Evolutionary conservation across 2,888 invertebrate genomes (phyloP).

Genomic region (Polyploca ridens): DNA sequence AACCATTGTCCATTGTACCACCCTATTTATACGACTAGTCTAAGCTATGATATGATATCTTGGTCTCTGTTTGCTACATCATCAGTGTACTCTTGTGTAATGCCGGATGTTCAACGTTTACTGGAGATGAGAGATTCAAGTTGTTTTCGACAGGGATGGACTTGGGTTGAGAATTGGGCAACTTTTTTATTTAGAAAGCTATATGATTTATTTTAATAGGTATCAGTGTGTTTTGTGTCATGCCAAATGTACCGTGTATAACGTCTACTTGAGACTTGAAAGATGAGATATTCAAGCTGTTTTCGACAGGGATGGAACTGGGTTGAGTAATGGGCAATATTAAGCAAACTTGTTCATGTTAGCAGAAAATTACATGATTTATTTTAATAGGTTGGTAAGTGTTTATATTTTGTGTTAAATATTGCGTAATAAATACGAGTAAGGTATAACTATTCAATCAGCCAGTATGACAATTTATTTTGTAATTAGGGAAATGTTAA

Average conservation of each 20-base stretch:
- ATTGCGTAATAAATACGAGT: neutral
- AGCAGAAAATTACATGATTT: neutral
- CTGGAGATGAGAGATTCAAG: neutral
- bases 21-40: conserved; percentile 4
- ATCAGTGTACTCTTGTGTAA: neutral
- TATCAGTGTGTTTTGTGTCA: neutral
- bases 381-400: neutral
- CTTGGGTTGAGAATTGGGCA: neutral
- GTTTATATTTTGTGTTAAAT: neutral
- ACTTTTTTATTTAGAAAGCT: neutral
- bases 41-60: neutral
- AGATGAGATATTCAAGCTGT: neutral
- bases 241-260: neutral
- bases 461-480: neutral
- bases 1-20: conserved; percentile 7
- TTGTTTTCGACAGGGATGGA: neutral
- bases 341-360: no score
- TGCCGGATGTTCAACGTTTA: neutral
- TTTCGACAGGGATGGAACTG: neutral
- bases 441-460: neutral
- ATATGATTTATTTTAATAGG: neutral
- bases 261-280: neutral
- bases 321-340: neutral
- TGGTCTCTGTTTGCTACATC: neutral
- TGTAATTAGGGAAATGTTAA: conserved; percentile 1